phyloP scores from a whole-genome alignment of 2,797 vertebrate species.

The Anguilla obscura region DNA sequence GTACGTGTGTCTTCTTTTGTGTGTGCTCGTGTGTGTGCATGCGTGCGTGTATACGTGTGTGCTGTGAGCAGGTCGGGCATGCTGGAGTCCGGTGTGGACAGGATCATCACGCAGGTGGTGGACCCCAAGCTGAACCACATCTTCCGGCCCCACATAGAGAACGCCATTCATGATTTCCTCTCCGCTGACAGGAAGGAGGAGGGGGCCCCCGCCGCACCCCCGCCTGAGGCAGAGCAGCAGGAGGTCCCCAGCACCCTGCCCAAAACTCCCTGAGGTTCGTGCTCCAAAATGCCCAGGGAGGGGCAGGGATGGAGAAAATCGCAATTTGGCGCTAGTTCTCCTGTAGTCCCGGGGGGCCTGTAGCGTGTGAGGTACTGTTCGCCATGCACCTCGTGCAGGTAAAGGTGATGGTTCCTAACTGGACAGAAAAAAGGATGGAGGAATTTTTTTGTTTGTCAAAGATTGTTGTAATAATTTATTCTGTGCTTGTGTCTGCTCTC shows the following conservation, averaged over 20 bases:
- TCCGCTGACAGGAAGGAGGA: conserved; percentile 87
- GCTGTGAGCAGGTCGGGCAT: conserved; percentile 84
- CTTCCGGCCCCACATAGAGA: conserved; percentile 96
- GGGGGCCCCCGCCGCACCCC: conserved; percentile 59
- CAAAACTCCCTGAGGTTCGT: conserved; percentile 83
- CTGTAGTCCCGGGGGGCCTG: no score
- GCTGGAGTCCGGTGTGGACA: conserved; percentile 96
- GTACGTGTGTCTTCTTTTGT: not conserved
- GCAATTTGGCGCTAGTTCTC: no score
- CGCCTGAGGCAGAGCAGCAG: conserved; percentile 77
- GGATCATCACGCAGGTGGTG: conserved; percentile 98
- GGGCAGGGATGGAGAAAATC: no score
- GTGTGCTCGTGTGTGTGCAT: not conserved
- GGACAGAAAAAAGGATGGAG: no score
- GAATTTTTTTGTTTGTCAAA: no score
- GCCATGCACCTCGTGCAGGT: no score
- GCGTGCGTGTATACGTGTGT: conserved; percentile 45
- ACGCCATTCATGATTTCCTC: conserved; percentile 93
- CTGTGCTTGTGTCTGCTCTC: no score
- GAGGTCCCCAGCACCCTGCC: conserved; percentile 77
- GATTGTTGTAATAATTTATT: no score
- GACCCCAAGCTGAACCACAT: conserved; percentile 98
- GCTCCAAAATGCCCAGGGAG: not conserved
- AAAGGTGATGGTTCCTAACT: no score
- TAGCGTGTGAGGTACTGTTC: no score